Evolutionary conservation across 2,113 vertebrate genomes (phyloP).

Genomic region (Colossoma macropomum): DNA sequence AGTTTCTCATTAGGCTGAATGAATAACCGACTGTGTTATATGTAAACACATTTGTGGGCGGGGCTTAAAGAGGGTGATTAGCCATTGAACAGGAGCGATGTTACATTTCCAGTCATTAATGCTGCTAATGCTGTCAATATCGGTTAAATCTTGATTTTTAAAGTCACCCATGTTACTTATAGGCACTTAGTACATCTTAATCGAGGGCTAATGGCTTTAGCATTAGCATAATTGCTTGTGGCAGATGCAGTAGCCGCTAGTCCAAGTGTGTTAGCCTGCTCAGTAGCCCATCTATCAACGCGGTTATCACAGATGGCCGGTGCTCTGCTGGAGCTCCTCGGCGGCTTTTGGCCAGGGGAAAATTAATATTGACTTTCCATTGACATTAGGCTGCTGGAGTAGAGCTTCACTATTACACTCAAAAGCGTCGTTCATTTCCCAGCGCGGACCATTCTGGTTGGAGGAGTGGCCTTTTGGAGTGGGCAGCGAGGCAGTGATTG

Average conservation of each 20-base stretch:
- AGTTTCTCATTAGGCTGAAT: no score
- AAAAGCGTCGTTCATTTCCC: constrained; percentile 13
- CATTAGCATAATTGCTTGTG: neutral
- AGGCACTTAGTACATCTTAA: neutral
- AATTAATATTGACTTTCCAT: constrained; percentile 51
- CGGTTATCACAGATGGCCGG: constrained; percentile 8
- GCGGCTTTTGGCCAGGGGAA: constrained; percentile 32
- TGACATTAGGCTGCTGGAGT: constrained; percentile 22
- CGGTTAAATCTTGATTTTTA: neutral
- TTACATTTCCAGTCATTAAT: neutral
- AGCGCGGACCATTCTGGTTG: neutral
- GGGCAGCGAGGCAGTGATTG: neutral
- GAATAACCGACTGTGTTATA: no score
- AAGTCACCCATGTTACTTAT: neutral
- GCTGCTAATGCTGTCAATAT: neutral
- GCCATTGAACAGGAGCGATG: neutral
- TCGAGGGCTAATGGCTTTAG: neutral
- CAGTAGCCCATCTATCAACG: neutral
- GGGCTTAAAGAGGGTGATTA: no score
- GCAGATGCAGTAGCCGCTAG: neutral
- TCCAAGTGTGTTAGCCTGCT: neutral
- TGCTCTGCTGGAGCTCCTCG: neutral
- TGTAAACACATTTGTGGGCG: no score
- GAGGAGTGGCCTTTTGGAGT: neutral
- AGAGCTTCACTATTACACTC: constrained; percentile 6